These are phyloP conservation scores for Eudemis profundana DNA, from an alignment of 2,888 invertebrate genomes.

Conservation along the genomic window DNA sequence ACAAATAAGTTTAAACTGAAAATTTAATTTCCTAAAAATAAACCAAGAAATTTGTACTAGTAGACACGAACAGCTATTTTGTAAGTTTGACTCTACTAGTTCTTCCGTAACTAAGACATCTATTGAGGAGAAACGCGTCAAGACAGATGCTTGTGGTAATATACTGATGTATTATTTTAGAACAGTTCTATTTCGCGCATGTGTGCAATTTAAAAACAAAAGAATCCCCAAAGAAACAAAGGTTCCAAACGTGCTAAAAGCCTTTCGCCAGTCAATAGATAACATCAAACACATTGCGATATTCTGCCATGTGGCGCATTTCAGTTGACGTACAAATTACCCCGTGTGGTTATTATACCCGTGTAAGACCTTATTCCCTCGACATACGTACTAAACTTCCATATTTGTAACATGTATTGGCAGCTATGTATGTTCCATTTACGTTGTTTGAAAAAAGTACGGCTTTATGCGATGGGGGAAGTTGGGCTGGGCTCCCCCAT, in stretches of 20 bases:
- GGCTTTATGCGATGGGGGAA: slow-evolving; percentile 49
- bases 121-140: no score
- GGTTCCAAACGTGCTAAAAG: slow-evolving; percentile 31
- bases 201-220: slow-evolving; percentile 18
- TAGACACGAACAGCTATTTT: no score
- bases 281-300: slow-evolving; percentile 34
- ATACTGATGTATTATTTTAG: no score
- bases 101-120: no score
- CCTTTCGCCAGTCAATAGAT: slow-evolving; percentile 40
- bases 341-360: background rate
- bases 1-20: no score
- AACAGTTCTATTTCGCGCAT: no score
- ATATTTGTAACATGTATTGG: background rate
- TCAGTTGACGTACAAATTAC: slow-evolving; percentile 25
- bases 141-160: no score
- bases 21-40: no score
- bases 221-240: slow-evolving; percentile 19
- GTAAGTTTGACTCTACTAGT: no score
- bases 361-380: background rate
- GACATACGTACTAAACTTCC: background rate
- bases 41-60: no score
- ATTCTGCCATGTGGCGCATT: slow-evolving; percentile 29
- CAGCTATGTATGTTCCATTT: slow-evolving; percentile 15
- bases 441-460: slow-evolving; percentile 25
- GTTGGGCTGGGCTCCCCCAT: slow-evolving; percentile 55